These are phyloP conservation scores for Podarcis raffonei DNA, from an alignment of 2,113 vertebrate species.

Conservation along the genomic window DNA sequence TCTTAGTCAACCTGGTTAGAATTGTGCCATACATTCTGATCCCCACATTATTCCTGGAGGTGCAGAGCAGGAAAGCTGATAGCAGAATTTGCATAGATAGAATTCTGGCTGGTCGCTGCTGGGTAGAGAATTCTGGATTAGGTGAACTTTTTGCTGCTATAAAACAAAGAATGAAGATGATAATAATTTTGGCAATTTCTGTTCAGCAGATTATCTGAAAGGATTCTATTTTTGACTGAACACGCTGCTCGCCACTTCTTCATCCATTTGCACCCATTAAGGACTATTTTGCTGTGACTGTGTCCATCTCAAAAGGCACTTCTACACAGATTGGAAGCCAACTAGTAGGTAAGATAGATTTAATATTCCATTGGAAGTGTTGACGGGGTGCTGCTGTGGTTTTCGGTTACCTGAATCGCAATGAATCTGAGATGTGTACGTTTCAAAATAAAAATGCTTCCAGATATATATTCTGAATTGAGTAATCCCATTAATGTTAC, in stretches of 20 bases:
- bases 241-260: neutral
- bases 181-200: neutral
- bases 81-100: neutral
- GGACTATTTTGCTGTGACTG: slow-evolving; percentile 34
- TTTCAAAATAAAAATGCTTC: neutral
- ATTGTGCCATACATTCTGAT: neutral
- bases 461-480: neutral
- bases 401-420: neutral
- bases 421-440: neutral
- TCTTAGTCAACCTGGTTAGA: too few relatives aligned
- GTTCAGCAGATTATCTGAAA: slow-evolving; percentile 40
- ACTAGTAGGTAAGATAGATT: slow-evolving; percentile 59
- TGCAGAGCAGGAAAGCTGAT: neutral
- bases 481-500: neutral
- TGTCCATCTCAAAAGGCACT: slow-evolving; percentile 37
- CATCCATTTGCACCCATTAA: slow-evolving; percentile 18
- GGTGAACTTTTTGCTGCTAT: neutral
- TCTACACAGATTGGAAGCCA: neutral
- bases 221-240: slow-evolving; percentile 17
- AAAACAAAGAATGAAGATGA: neutral
- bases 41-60: neutral
- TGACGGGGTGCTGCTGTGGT: neutral
- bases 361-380: slow-evolving; percentile 20
- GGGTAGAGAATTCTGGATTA: neutral
- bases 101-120: neutral